Percentiles rank a stretch among this genome's conserved stretches.
These are phyloP conservation scores for Meta bourneti DNA, from an alignment of 2,888 invertebrate genomes.

Conservation along the genomic window DNA sequence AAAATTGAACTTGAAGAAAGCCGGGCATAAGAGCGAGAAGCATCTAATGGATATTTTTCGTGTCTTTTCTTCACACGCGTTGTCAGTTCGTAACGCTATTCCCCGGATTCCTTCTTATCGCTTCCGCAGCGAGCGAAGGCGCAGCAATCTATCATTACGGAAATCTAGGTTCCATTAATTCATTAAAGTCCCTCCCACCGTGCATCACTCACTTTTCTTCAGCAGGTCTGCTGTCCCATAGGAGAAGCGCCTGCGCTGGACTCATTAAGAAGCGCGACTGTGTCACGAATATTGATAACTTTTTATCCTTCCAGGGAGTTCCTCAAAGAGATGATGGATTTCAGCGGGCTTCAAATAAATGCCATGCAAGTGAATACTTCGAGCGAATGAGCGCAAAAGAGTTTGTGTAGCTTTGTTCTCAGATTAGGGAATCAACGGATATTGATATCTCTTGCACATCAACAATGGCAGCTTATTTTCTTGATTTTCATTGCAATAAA, in stretches of 20 bases:
- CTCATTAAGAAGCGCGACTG: conserved; percentile 66
- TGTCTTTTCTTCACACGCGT: conserved; percentile 49
- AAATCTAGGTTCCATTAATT: conserved; percentile 75
- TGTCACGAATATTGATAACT: conserved; percentile 66
- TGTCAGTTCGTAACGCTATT: conserved; percentile 61
- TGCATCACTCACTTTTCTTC: conserved; percentile 66
- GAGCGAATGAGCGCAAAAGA: neutral
- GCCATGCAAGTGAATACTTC: conserved; percentile 17
- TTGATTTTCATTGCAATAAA: too few relatives aligned
- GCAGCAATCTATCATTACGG: conserved; percentile 74
- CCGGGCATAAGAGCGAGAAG: neutral
- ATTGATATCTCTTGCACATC: too few relatives aligned
- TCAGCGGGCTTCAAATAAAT: neutral
- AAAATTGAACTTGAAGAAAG: conserved; percentile 5
- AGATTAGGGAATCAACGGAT: too few relatives aligned
- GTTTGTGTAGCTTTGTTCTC: neutral
- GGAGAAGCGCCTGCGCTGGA: conserved; percentile 50
- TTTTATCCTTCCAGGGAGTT: conserved; percentile 43
- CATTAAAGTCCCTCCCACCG: conserved; percentile 70
- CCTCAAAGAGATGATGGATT: conserved; percentile 59
- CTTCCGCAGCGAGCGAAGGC: conserved; percentile 48
- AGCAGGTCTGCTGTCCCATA: conserved; percentile 46
- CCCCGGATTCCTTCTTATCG: conserved; percentile 65
- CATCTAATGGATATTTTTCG: conserved; percentile 65
- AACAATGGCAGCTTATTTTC: too few relatives aligned